phyloP scores from a whole-genome alignment of 92 coral and sea anemone species.

The Pocillopora meandrina region DNA sequence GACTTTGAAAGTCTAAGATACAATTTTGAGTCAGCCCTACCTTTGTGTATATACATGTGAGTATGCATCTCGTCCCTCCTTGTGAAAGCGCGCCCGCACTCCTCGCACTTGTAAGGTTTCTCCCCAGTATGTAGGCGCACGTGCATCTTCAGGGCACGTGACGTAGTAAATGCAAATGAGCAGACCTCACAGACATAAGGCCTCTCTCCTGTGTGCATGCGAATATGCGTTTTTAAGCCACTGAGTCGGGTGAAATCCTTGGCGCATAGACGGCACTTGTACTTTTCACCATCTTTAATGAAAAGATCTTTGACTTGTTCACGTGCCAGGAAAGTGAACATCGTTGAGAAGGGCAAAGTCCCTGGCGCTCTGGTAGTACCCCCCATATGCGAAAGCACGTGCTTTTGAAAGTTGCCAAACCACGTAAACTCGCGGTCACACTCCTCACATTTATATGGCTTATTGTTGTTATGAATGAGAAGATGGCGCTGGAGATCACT shows the following conservation, averaged over 20 bases:
- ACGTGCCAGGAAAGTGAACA: slow-evolving; percentile 87
- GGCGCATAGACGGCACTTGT: slow-evolving; percentile 79
- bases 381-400: slow-evolving; percentile 87
- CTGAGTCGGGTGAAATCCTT: slow-evolving; percentile 89
- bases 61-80: slow-evolving; percentile 98
- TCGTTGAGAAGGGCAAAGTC: slow-evolving; percentile 70
- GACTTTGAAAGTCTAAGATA: background rate
- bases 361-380: slow-evolving; percentile 50
- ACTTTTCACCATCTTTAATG: slow-evolving; percentile 87
- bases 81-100: slow-evolving; percentile 94
- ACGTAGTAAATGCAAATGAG: slow-evolving; percentile 95
- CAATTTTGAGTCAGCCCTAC: slow-evolving; percentile 25
- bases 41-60: slow-evolving; percentile 97
- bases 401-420: slow-evolving; percentile 99
- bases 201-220: slow-evolving; percentile 91
- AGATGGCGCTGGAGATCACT: slow-evolving; percentile 96
- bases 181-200: slow-evolving; percentile 92
- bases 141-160: slow-evolving; percentile 99
- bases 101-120: slow-evolving; percentile 96
- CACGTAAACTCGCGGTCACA: slow-evolving; percentile 98
- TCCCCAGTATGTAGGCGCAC: slow-evolving; percentile 97
- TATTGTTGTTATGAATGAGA: slow-evolving; percentile 85
- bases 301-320: slow-evolving; percentile 88
- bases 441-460: slow-evolving; percentile 94
- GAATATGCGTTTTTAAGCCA: slow-evolving; percentile 86